phyloP scores from a whole-genome alignment of 2,113 vertebrate species.

The Apaloderma vittatum region DNA sequence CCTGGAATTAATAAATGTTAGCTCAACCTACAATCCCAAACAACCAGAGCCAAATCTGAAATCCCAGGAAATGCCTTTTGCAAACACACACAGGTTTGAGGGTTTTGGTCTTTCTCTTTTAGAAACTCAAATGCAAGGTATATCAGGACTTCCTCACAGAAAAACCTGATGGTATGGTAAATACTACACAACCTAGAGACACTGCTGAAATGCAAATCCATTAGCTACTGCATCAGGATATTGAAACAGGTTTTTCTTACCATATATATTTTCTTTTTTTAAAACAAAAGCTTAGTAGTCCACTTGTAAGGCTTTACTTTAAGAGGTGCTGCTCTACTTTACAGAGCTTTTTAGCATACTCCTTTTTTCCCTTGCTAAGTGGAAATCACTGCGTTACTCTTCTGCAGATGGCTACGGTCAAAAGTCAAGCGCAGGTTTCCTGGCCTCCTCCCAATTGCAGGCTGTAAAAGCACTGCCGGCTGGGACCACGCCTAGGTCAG shows the following conservation, averaged over 20 bases:
- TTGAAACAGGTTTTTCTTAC: not conserved
- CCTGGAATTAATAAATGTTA: not conserved
- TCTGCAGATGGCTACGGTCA: not conserved
- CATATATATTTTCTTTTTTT: not conserved
- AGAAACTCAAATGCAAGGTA: not conserved
- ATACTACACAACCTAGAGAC: not conserved
- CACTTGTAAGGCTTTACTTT: conserved; percentile 2
- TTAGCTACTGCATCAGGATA: not conserved
- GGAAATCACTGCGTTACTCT: conserved; percentile 20
- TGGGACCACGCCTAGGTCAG: fast-evolving
- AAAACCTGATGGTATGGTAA: not conserved
- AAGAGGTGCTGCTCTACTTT: conserved; percentile 5
- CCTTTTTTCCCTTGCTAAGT: not conserved
- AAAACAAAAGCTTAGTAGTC: not conserved
- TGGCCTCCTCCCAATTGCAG: conserved; percentile 3
- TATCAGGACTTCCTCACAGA: not conserved
- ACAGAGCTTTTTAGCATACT: not conserved
- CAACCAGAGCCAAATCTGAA: not conserved
- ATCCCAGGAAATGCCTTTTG: not conserved
- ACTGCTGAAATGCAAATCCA: not conserved
- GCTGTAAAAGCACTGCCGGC: fast-evolving
- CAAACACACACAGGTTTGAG: not conserved
- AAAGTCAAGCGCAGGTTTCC: not conserved
- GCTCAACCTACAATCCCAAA: not conserved
- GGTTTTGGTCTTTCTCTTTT: not conserved